Evolutionary conservation across 2,797 vertebrate species (phyloP).

Genomic region (Clamator glandarius): DNA sequence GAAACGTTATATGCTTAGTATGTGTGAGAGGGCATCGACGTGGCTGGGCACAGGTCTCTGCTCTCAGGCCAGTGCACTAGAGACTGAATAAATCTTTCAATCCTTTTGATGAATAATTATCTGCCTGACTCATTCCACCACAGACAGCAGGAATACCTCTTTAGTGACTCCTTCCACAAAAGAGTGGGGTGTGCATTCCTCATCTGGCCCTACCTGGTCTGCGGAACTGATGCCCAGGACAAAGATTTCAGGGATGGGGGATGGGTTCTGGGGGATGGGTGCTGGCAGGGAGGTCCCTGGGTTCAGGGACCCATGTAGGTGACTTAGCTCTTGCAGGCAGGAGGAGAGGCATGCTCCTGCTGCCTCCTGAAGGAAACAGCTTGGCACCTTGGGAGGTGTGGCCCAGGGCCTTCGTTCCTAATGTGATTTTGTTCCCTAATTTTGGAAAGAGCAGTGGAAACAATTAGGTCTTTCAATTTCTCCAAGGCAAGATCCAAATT

Average conservation of each 20-base stretch:
- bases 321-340: not conserved
- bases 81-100: not conserved
- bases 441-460: slow-evolving; percentile 61
- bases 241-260: not conserved
- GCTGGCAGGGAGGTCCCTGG: not conserved
- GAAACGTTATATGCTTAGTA: not conserved
- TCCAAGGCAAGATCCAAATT: slow-evolving; percentile 58
- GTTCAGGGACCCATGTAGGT: accelerated
- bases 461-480: slow-evolving; percentile 63
- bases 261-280: not conserved
- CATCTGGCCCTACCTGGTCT: not conserved
- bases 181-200: not conserved
- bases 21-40: accelerated
- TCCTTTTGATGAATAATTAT: not conserved
- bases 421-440: slow-evolving; percentile 39
- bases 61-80: not conserved
- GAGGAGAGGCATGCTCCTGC: accelerated
- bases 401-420: slow-evolving; percentile 27
- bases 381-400: slow-evolving; percentile 45
- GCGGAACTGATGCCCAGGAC: not conserved
- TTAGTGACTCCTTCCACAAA: not conserved
- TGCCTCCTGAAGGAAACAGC: not conserved
- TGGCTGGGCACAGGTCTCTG: not conserved
- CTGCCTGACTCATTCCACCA: accelerated
- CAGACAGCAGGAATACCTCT: not conserved